These are phyloP conservation scores for Lydus trimaculatus DNA, from an alignment of 2,888 invertebrate genomes.

Conservation along the genomic window DNA sequence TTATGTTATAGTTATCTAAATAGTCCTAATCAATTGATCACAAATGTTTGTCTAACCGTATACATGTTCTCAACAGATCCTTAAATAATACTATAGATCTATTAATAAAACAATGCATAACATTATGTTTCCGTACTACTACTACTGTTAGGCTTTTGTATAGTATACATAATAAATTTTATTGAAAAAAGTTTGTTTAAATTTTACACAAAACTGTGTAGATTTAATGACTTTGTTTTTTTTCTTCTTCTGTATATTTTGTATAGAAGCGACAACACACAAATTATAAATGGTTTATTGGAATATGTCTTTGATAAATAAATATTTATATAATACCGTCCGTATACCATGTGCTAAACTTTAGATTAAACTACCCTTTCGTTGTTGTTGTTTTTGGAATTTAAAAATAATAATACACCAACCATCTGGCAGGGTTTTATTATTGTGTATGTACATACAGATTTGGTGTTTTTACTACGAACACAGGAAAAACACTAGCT, in stretches of 20 bases:
- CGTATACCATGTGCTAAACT: neutral
- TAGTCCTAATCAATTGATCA: neutral
- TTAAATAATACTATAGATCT: neutral
- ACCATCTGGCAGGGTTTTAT: neutral
- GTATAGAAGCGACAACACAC: neutral
- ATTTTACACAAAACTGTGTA: neutral
- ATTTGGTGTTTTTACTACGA: too few relatives aligned
- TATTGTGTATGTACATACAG: too few relatives aligned
- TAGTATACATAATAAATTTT: neutral
- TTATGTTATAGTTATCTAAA: neutral
- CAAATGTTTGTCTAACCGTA: neutral
- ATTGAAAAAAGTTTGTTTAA: neutral
- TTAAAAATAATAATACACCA: neutral
- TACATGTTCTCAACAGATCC: neutral
- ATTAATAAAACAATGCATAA: slow-evolving; percentile 2
- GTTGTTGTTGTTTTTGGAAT: neutral
- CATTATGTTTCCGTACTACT: neutral
- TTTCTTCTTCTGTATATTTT: too few relatives aligned
- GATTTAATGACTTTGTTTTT: neutral
- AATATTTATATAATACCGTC: slow-evolving; percentile 6
- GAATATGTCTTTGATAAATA: neutral
- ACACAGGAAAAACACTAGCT: too few relatives aligned
- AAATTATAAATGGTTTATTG: slow-evolving; percentile 1
- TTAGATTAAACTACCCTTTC: neutral
- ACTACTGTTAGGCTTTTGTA: neutral